phyloP scores from a whole-genome alignment of 2,113 vertebrate species.

The Dasyprocta punctata region DNA sequence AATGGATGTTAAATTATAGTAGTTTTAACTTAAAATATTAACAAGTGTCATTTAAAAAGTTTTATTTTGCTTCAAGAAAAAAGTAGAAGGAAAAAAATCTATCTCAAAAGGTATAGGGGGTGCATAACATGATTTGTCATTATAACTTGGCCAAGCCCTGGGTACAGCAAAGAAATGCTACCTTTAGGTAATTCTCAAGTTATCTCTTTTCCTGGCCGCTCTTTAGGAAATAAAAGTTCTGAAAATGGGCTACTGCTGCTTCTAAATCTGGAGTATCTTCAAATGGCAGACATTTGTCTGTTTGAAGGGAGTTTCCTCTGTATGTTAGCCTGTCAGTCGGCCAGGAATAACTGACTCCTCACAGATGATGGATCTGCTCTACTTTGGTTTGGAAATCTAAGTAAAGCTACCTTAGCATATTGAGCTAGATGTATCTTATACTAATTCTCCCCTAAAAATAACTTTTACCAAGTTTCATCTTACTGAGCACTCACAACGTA shows the following conservation, averaged over 20 bases:
- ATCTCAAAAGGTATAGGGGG: not conserved
- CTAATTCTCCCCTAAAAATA: not conserved
- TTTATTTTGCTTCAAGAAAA: constrained; percentile 42
- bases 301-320: not conserved
- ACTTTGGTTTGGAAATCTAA: not conserved
- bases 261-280: constrained; percentile 41
- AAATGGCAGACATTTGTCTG: not conserved
- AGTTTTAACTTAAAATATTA: constrained; percentile 56
- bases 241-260: not conserved
- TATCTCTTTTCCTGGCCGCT: not conserved
- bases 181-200: not conserved
- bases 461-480: not conserved
- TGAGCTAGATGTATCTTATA: not conserved
- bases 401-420: not conserved
- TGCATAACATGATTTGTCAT: not conserved
- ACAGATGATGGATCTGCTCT: not conserved
- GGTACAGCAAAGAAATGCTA: not conserved
- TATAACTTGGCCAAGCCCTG: not conserved
- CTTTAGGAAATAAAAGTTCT: constrained; percentile 34
- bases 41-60: not conserved
- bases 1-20: not conserved
- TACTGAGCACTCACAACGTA: not conserved
- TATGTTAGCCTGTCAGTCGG: not conserved
- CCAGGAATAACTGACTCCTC: not conserved
- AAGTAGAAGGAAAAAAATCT: not conserved